Evolutionary conservation across 37 sponge, comb jelly and placozoan genomes (phyloP).

Genomic region (Beroe forskalii): DNA sequence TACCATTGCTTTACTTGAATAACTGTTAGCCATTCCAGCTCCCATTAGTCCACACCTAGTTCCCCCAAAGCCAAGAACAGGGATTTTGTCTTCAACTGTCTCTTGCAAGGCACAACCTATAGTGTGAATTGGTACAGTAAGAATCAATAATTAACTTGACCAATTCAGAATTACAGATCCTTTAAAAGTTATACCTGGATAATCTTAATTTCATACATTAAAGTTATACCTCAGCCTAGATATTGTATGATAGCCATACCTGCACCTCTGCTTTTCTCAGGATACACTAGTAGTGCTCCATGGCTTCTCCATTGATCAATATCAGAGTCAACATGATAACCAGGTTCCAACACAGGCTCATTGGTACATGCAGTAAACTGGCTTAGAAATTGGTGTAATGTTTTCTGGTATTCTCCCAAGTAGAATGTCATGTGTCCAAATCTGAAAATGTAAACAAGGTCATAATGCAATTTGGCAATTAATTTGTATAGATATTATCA

Average conservation of each 20-base stretch:
- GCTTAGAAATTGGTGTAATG: not conserved
- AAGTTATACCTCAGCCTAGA: too few species aligned
- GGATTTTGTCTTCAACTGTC: not conserved
- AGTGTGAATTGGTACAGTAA: too few species aligned
- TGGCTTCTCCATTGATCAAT: not conserved
- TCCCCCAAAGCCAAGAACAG: conserved; percentile 47
- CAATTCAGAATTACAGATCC: too few species aligned
- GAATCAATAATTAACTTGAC: too few species aligned
- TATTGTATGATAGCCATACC: too few species aligned
- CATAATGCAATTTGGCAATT: too few species aligned
- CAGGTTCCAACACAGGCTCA: not conserved
- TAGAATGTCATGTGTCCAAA: conserved; percentile 37
- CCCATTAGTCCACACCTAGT: conserved; percentile 54
- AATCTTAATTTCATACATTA: too few species aligned
- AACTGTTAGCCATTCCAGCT: conserved; percentile 36
- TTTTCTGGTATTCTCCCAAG: not conserved
- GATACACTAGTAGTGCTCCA: conserved; percentile 4
- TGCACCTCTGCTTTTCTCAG: not conserved
- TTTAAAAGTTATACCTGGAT: too few species aligned
- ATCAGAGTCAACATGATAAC: not conserved
- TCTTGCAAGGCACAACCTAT: not conserved
- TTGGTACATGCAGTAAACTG: not conserved
- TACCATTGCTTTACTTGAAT: not conserved
- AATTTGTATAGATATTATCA: too few species aligned
- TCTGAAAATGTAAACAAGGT: too few species aligned